Evolutionary conservation across 2,797 vertebrate species (phyloP), one percentile per base, ranked within the genome.

Genomic region (Danio aesculapii): DNA sequence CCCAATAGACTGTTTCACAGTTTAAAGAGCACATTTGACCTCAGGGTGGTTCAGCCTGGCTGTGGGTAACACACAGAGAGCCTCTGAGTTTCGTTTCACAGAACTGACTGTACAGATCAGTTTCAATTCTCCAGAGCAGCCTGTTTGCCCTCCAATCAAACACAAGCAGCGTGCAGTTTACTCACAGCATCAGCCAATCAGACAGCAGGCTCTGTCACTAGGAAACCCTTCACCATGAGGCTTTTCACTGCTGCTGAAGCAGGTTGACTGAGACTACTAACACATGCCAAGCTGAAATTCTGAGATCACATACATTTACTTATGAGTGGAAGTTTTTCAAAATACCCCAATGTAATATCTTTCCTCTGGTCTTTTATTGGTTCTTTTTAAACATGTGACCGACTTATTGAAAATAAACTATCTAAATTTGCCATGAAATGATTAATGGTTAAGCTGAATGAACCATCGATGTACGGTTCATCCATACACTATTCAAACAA

Each of bases 121-220:
- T 86, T 86, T 83, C 81, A 43, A 58, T 86, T 86, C 81, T 69
- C 16, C 61, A 49, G 61, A 85, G 70, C 2, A 57, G 77, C 12
- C 61, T 71, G 64, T 43, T n/a, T 12, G 44, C 19, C 30, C n/a
- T 73, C 77, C 69, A 61, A 52, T 73, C 43, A 47, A 30, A 57
- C 14, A 16, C 6, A 6, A 68, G 74, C 61, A 30, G 44, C 5
- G 10, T 64, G n/a, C 11, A 21, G 41, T 68, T 55, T 52, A 68
- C 49, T 49, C 30, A 13, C 41, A 13, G 21, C 52, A 9, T 49
- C 50, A 77, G 73, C 77, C 73, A 82, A 82, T 81, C 72, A 47
- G 53, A 30, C 10, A 63, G 14, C 6, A 50, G 16, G 7, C 44
- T 30, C 30, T 12, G 43, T 73, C 39, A 1, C 50, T 41, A 77